Base-by-base conservation (phyloP, 2,113 vertebrate species). In the Orcinus orca region DNA sequence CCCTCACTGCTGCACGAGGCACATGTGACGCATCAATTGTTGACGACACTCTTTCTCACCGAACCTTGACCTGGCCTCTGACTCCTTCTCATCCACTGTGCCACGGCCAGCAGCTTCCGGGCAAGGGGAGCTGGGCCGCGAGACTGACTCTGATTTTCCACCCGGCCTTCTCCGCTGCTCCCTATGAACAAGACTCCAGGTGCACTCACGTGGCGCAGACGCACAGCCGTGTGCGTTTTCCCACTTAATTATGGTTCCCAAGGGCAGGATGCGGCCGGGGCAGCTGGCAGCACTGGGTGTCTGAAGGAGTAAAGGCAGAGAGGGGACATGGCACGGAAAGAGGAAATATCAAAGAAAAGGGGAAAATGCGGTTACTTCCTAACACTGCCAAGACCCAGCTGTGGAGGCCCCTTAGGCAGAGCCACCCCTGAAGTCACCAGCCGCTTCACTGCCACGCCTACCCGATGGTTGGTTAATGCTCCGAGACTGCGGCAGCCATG, bases 41-140 rank as follows among this genome's bases (percentile, higher is more conserved):
- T 76, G 21, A 18, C 0, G 58, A 60, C 1, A 0, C 33, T 41
- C 55, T 18, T 36, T 63, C 73, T 58, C 3, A 3, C 53, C 17
- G 33, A 47, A 20, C 20, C 41, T 76, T 33, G 11, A 3, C 38
- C 36, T 23, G 65, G 90, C 65, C 65, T 73, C 25, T 55, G 29
- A 4, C 23, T 26, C 7, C 29, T 31, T 63, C 33, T 38, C 15
- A 26, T 8, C 68, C 25, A 15, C 2, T 60, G 26, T 38, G 17
- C 21, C 5, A 6, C 15, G 14, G 47, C 2, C 67, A 73, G 18
- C 1, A 15, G 38, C 36, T 4, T 18, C 7, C 47, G 31, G 0
- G 17, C 13, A 36, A n/a, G 53, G 4, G n/a, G 21, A 10, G 38
- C 3, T 65, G 31, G 8, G 20, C 4, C 12, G 23, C 0, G 6